These are phyloP conservation scores for Periophthalmodon schlosseri DNA, from an alignment of 2,113 vertebrate species.

Conservation along the genomic window DNA sequence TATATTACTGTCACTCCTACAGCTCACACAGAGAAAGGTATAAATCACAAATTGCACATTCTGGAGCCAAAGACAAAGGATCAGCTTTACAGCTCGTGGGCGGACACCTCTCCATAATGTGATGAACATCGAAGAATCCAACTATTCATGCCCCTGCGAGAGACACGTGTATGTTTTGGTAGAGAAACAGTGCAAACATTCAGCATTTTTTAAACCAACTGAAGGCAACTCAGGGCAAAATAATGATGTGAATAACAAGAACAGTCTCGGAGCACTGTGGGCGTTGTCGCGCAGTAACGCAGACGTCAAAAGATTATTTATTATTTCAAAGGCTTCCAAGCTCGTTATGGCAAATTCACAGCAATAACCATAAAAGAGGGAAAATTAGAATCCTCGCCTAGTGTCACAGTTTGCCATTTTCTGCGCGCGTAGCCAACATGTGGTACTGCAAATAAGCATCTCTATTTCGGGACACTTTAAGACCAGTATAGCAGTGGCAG, in stretches of 20 bases:
- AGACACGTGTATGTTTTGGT: constrained; percentile 20
- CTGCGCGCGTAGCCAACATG: constrained; percentile 38
- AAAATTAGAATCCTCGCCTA: constrained; percentile 37
- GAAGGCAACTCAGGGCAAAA: constrained; percentile 1
- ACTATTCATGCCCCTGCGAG: constrained; percentile 26
- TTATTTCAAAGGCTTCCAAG: constrained; percentile 34
- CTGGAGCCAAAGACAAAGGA: constrained; percentile 35
- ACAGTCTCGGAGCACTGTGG: neutral
- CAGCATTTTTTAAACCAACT: neutral
- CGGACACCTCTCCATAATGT: constrained; percentile 53
- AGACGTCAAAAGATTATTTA: constrained; percentile 31
- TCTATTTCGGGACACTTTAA: constrained; percentile 57
- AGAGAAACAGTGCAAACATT: constrained; percentile 13
- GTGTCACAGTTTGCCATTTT: constrained; percentile 53
- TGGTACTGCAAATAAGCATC: constrained; percentile 59
- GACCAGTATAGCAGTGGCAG: constrained; percentile 24
- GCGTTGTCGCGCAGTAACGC: constrained; percentile 9
- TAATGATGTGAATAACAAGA: constrained; percentile 4
- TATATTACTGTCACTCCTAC: constrained; percentile 66
- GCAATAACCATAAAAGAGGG: constrained; percentile 35
- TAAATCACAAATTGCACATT: constrained; percentile 48
- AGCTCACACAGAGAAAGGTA: constrained; percentile 53
- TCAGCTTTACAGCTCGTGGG: constrained; percentile 35
- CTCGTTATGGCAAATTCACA: constrained; percentile 42
- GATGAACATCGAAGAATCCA: constrained; percentile 32